Conservation (phyloP, 1,140 invertebrate genomes). For the Eciton burchellii region DNA sequence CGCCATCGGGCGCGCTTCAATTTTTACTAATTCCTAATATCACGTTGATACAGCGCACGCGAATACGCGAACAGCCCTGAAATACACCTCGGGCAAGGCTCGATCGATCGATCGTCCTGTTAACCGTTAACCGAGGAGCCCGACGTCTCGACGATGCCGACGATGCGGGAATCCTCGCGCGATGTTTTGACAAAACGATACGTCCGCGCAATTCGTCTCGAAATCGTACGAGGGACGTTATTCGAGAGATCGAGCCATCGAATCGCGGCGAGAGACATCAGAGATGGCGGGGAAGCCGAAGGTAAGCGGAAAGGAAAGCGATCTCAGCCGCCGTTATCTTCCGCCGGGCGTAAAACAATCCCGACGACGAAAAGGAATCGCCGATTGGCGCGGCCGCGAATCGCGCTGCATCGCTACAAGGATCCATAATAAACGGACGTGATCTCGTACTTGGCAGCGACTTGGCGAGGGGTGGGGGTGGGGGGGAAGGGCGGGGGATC, state of each 20-base stretch:
- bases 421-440: slow-evolving; percentile 73
- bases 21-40: not conserved
- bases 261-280: not conserved
- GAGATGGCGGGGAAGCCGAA: not conserved
- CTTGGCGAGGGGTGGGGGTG: no score
- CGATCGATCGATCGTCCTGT: not conserved
- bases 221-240: slow-evolving; percentile 29
- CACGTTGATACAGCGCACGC: no score
- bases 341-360: slow-evolving; percentile 55
- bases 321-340: slow-evolving; percentile 30
- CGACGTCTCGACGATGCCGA: not conserved
- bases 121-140: no score
- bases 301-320: slow-evolving; percentile 3
- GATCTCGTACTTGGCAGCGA: slow-evolving; percentile 62
- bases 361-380: slow-evolving; percentile 57
- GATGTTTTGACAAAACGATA: slow-evolving; percentile 8
- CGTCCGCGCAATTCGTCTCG: slow-evolving; percentile 21
- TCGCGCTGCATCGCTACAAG: slow-evolving; percentile 62
- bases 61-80: not conserved
- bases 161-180: not conserved
- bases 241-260: slow-evolving; percentile 25
- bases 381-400: slow-evolving; percentile 46
- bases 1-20: not conserved
- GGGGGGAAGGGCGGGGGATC: no score
- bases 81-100: not conserved